Percentiles rank a stretch among this genome's conserved stretches.
These are phyloP conservation scores for Pitangus sulphuratus DNA, from an alignment of 2,797 vertebrate genomes.

Conservation along the genomic window DNA sequence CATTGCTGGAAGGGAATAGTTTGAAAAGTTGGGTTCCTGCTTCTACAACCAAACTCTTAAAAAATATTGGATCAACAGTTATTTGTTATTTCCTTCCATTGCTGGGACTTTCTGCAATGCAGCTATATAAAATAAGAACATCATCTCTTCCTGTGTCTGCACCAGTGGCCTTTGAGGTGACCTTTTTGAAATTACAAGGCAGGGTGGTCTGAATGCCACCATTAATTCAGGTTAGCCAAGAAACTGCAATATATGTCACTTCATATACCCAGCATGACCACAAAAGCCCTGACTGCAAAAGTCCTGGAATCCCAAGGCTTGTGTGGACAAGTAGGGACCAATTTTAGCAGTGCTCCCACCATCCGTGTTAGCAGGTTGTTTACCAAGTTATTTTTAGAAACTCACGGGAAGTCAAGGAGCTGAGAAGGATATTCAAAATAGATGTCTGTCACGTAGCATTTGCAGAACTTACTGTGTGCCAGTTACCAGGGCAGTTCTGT, in stretches of 20 bases:
- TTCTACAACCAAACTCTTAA: not conserved
- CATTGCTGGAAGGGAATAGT: not conserved
- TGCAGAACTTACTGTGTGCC: conserved; percentile 44
- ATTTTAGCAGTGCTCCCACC: conserved; percentile 1
- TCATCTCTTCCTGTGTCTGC: not conserved
- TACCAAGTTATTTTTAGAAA: conserved; percentile 62
- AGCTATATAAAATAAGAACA: not conserved
- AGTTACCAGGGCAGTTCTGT: not conserved
- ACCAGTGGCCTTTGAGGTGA: not conserved
- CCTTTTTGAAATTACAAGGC: not conserved
- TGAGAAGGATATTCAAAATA: conserved; percentile 45
- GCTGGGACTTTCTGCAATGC: not conserved
- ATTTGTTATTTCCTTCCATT: not conserved
- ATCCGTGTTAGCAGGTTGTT: conserved; percentile 22
- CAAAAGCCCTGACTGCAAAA: not conserved
- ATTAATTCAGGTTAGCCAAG: conserved; percentile 4
- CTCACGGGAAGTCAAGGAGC: conserved; percentile 38
- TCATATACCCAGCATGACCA: not conserved
- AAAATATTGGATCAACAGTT: not conserved
- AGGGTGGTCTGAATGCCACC: conserved; percentile 4
- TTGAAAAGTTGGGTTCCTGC: not conserved
- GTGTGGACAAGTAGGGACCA: conserved; percentile 47
- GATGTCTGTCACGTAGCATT: conserved; percentile 25
- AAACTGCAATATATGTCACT: not conserved
- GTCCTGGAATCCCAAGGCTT: conserved; percentile 38